Evolutionary conservation across 2,113 vertebrate species (phyloP).

Genomic region (Forbesichthys papilliferus): DNA sequence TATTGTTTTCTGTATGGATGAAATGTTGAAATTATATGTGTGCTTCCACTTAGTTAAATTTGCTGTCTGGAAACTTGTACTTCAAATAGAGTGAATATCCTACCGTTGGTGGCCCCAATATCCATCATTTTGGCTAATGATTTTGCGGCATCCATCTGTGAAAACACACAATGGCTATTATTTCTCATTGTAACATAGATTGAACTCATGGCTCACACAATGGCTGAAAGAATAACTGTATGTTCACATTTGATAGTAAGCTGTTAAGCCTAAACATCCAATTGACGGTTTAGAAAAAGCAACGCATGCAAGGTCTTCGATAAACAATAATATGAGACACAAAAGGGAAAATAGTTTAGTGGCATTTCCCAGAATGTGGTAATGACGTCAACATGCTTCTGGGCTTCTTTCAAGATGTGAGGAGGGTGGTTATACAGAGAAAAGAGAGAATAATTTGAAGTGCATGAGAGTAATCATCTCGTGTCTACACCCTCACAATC

Average conservation of each 20-base stretch:
- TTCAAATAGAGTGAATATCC: not conserved
- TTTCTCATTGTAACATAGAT: not conserved
- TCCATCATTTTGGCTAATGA: slow-evolving; percentile 17
- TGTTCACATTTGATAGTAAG: too few relatives aligned
- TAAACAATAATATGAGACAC: too few relatives aligned
- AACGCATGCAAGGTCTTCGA: too few relatives aligned
- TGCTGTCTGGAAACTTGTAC: not conserved
- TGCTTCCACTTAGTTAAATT: not conserved
- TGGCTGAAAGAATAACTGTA: not conserved
- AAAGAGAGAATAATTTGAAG: slow-evolving; percentile 11
- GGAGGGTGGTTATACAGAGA: slow-evolving; percentile 37
- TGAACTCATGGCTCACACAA: not conserved
- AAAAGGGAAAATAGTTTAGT: not conserved
- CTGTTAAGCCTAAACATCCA: too few relatives aligned
- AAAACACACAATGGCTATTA: slow-evolving; percentile 5
- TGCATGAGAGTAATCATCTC: not conserved
- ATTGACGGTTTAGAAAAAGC: slow-evolving; percentile 15
- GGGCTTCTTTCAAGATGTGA: slow-evolving; percentile 49
- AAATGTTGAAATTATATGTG: not conserved
- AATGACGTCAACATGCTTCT: slow-evolving; percentile 44
- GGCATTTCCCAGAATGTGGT: slow-evolving; percentile 67
- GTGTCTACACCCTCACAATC: too few relatives aligned
- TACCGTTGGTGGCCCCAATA: fast-evolving
- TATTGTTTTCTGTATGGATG: not conserved
- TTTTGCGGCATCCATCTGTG: not conserved